These are phyloP conservation scores for Tigriopus californicus DNA, from an alignment of 2,888 invertebrate genomes.

Conservation along the genomic window DNA sequence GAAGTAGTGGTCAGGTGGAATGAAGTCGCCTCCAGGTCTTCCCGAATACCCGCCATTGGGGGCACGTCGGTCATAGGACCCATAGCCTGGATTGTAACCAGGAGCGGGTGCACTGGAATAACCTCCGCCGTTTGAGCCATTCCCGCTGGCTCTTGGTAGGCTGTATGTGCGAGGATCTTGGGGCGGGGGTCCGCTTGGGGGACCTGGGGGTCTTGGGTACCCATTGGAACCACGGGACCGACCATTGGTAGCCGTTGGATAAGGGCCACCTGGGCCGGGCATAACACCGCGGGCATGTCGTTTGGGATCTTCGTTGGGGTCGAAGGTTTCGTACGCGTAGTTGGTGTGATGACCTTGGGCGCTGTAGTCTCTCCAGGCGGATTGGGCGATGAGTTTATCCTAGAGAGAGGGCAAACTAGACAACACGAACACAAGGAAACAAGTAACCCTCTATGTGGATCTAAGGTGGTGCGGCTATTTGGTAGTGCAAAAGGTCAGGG, in stretches of 20 bases:
- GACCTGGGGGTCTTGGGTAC: neutral
- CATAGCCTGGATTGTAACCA: conserved; percentile 26
- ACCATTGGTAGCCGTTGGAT: neutral
- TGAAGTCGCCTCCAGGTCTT: conserved; percentile 26
- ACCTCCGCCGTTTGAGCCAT: conserved; percentile 4
- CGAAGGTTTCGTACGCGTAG: conserved; percentile 73
- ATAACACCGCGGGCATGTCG: conserved; percentile 19
- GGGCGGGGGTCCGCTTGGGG: neutral
- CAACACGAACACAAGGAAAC: too few species aligned
- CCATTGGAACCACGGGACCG: conserved; percentile 10
- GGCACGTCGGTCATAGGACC: conserved; percentile 35
- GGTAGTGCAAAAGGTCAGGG: too few species aligned
- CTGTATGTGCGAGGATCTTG: conserved; percentile 45
- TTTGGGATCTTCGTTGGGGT: conserved; percentile 19
- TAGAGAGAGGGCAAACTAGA: conserved; percentile 25
- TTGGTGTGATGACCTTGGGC: conserved; percentile 45
- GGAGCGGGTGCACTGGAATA: conserved; percentile 13
- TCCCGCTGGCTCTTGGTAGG: conserved; percentile 40
- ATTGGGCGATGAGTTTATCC: conserved; percentile 62
- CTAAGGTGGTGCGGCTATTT: too few species aligned
- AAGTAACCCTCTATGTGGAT: too few species aligned
- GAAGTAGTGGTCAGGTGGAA: conserved; percentile 75
- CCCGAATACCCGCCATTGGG: conserved; percentile 7
- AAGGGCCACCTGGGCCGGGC: neutral
- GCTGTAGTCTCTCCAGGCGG: conserved; percentile 75